Base-by-base conservation (phyloP, 2,113 vertebrate species). In the Rhabdornis inornatus region DNA sequence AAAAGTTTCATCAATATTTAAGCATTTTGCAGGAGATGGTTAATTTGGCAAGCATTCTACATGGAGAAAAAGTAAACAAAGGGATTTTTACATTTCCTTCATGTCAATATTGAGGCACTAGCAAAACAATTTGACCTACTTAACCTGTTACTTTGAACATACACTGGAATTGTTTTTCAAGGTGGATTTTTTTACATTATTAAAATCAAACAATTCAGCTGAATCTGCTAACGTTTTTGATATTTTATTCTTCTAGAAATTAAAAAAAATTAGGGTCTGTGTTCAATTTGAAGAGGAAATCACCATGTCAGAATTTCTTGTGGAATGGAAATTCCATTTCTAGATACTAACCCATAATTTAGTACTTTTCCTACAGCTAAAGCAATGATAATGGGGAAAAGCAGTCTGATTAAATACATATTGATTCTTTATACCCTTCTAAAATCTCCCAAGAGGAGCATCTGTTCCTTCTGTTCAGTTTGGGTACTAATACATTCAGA, bases 401-500 rank as follows among this genome's bases (percentile, higher is more conserved):
- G 14, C 35, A 68, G 25, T 42, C 76, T 88, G 72, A 84, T 90
- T 77, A 92, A 95, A 94, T 81, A 90, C 64, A 78, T 35, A 83
- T 79, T 68, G 76, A 83, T 74, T 90, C 45, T 81, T 93, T 75
- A 92, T 86, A 80, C 31, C 19, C 72, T 84, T 78, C 90, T 81
- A 53, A 83, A 70, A 60, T 50, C 76, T 94, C 88, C 44, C 72
- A 68, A 75, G 65, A 79, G 80, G 69, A 60, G 53, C 69, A 92
- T 81, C 68, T 90, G 79, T 45, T 79, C 91, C 90, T 95, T 93
- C 79, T 94, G 61, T 90, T 88, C 80, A 55, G 52, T 84, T 70
- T 76, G 42, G 66, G 55, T 84, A 86, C 88, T 84, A 91, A 95
- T 55, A 83, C 23, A 74, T 70, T 87, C 47, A 68, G 71, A 86